A percentile compares a stretch with the other conserved stretches of the same genome.
Evolutionary conservation across 2,113 vertebrate genomes (phyloP).

Genomic region (Platichthys stellatus): DNA sequence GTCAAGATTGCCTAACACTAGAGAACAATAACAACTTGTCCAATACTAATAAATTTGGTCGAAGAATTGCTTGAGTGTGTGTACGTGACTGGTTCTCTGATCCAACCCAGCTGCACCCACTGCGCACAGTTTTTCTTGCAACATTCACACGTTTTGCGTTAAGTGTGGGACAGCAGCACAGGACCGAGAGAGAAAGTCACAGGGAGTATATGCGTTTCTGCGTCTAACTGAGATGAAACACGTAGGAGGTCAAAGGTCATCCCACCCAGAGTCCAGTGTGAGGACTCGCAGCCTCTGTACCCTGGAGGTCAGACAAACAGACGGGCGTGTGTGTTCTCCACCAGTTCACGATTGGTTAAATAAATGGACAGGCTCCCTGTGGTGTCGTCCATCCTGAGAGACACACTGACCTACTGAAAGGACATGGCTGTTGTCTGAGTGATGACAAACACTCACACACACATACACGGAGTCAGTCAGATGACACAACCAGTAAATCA

Average conservation of each 20-base stretch:
- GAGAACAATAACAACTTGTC: neutral
- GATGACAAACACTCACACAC: slow-evolving; percentile 2
- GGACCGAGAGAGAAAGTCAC: neutral
- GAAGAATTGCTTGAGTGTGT: no score
- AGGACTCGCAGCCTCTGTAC: slow-evolving; percentile 44
- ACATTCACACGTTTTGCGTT: neutral
- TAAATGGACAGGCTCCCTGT: slow-evolving; percentile 64
- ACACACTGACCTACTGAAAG: slow-evolving; percentile 34
- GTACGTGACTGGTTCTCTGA: neutral
- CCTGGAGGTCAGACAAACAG: slow-evolving; percentile 67
- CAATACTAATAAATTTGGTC: no score
- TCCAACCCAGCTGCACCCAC: slow-evolving; percentile 3
- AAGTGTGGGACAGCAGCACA: neutral
- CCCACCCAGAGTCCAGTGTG: slow-evolving; percentile 72
- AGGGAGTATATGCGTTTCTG: slow-evolving; percentile 32
- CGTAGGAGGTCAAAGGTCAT: slow-evolving; percentile 63
- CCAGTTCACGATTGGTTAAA: slow-evolving; percentile 65
- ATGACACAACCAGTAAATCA: slow-evolving; percentile 11
- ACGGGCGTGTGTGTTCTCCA: slow-evolving; percentile 56
- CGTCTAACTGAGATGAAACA: slow-evolving; percentile 68
- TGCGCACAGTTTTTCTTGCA: neutral
- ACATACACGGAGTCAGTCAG: neutral
- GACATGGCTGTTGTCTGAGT: neutral
- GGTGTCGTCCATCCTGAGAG: slow-evolving; percentile 38
- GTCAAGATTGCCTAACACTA: neutral